These are phyloP conservation scores for Chloroclysta siterata DNA, from an alignment of 2,888 invertebrate genomes.

Conservation along the genomic window DNA sequence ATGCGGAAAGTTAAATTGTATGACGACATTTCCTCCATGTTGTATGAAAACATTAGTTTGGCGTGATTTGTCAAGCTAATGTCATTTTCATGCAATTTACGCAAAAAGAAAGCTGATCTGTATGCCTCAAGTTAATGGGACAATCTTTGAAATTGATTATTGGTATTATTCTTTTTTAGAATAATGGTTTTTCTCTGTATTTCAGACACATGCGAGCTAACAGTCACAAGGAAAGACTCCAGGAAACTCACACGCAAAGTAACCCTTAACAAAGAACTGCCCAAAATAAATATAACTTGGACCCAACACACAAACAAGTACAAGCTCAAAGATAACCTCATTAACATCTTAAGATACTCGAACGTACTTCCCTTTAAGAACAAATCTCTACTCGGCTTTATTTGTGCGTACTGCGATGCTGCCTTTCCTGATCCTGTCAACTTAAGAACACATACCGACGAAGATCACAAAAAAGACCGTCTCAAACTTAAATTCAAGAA, in stretches of 20 bases:
- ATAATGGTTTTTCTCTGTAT: background rate
- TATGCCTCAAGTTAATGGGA: too few species aligned
- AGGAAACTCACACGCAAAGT: constrained; percentile 43
- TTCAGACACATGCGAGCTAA: constrained; percentile 22
- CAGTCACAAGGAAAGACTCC: constrained; percentile 33
- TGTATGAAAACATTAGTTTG: too few species aligned
- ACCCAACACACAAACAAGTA: constrained; percentile 49
- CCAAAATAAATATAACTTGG: constrained; percentile 56
- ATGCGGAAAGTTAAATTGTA: too few species aligned
- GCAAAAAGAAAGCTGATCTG: too few species aligned
- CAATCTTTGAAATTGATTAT: too few species aligned
- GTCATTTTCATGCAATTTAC: too few species aligned
- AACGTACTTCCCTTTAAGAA: constrained; percentile 70
- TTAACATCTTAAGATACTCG: constrained; percentile 63
- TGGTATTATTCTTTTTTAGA: too few species aligned
- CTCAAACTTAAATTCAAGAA: constrained; percentile 59
- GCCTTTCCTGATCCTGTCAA: constrained; percentile 66
- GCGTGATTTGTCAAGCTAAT: too few species aligned
- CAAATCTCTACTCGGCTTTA: constrained; percentile 63
- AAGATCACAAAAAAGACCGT: constrained; percentile 60
- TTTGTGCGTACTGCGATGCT: constrained; percentile 66
- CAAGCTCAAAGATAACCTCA: constrained; percentile 67
- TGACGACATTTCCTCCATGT: too few species aligned
- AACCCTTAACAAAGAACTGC: constrained; percentile 42
- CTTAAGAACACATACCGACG: constrained; percentile 59